Evolutionary conservation across 2,113 vertebrate species (phyloP), one percentile per base, ranked within the genome.

Genomic region (Rhinoptilus africanus): DNA sequence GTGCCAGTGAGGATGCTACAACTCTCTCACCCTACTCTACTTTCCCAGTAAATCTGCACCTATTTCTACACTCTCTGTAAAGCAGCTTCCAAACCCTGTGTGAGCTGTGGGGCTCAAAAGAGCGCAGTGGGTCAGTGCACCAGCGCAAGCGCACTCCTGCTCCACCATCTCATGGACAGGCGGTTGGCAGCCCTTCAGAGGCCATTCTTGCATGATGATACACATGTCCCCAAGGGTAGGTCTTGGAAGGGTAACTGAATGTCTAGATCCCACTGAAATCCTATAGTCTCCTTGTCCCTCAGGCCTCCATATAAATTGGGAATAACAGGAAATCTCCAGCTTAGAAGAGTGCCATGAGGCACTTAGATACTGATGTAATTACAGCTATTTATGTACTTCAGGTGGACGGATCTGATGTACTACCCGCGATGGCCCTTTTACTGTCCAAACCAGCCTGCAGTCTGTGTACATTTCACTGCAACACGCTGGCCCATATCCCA

Each of bases 141-240:
- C 45, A 32, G 20, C 2, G 5, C 56, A 32, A 53, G 56, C 0
- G 2, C 4, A 2, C 20, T 54, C 22, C 0, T 0, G 63, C 57
- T 66, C 82, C 83, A 63, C 50, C 72, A 24, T 26, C 75, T 67
- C 20, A 0, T 2, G 73, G 93, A 6, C 86, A 81, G 80, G 84
- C 64, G 1, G 76, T 26, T 97, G 96, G 93, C 96, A 96, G 92
- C 81, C 66, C 87, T 96, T 97, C 96, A 94, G 89, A 97, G 87
- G 57, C 77, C 89, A 95, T 96, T 97, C 96, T 90, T 96, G 81
- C 62, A 5, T 10, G 18, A 85, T 95, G 96, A 96, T 32, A 20
- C 78, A 85, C 62, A 12, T 11, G 56, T 93, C 73, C 92, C 94
- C 84, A 79, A 45, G 74, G 77, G 77, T 73, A 78, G 86, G 77